These are phyloP conservation scores for Camponotus fellah DNA, from an alignment of 2,888 invertebrate species.

Conservation along the genomic window DNA sequence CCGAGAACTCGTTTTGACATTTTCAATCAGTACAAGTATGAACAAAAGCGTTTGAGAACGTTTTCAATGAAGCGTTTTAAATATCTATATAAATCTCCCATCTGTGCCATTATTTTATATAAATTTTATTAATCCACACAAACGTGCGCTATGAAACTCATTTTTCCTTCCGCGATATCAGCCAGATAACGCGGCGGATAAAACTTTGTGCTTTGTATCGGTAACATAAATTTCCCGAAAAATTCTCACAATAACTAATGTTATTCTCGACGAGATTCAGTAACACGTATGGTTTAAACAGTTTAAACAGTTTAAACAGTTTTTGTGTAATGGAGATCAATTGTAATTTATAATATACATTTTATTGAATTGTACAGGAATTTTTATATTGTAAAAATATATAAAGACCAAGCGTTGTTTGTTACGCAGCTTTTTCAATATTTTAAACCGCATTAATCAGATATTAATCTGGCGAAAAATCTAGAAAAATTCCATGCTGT, in stretches of 20 bases:
- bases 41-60: not conserved
- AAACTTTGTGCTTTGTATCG: not conserved
- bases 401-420: not conserved
- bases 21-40: no score
- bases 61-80: conserved; percentile 31
- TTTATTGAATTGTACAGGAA: not conserved
- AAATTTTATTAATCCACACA: conserved; percentile 37
- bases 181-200: conserved; percentile 36
- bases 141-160: conserved; percentile 28
- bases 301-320: conserved; percentile 9
- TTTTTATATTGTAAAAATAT: not conserved
- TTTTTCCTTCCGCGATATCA: conserved; percentile 29
- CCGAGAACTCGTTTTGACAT: not conserved
- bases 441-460: not conserved
- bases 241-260: conserved; percentile 37
- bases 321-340: conserved; percentile 17
- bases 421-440: not conserved
- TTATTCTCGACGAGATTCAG: conserved; percentile 12
- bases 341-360: not conserved
- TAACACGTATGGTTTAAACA: not conserved
- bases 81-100: not conserved
- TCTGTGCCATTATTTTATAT: not conserved
- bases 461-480: not conserved
- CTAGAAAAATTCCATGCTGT: not conserved
- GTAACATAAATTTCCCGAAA: conserved; percentile 42